These are phyloP conservation scores for Nebria ingens DNA, from an alignment of 1,140 invertebrate genomes.

Conservation along the genomic window DNA sequence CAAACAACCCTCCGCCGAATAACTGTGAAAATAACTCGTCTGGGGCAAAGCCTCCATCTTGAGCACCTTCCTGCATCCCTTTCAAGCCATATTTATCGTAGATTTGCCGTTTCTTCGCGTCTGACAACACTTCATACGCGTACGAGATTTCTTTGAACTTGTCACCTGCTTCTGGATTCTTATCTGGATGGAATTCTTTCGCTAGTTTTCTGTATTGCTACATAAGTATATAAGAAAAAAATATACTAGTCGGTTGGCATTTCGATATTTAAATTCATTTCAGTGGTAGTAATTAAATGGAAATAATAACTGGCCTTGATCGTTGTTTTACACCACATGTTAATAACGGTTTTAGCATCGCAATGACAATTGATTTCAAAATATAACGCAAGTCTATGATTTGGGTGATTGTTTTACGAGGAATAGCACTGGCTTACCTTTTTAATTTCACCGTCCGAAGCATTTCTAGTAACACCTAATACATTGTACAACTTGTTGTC, in stretches of 20 bases:
- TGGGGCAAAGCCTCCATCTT: conserved; percentile 41
- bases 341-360: neutral
- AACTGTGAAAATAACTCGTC: conserved; percentile 55
- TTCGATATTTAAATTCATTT: no score
- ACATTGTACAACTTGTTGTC: conserved; percentile 77
- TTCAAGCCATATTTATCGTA: conserved; percentile 73
- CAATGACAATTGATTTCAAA: neutral
- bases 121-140: conserved; percentile 75
- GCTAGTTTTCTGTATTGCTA: conserved; percentile 76
- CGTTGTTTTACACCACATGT: neutral
- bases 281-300: conserved; percentile 11
- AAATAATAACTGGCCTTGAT: neutral
- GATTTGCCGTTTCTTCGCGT: conserved; percentile 53
- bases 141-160: conserved; percentile 84
- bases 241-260: no score
- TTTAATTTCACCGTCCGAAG: conserved; percentile 74
- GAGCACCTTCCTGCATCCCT: conserved; percentile 62
- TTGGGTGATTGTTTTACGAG: neutral
- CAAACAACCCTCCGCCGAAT: conserved; percentile 51
- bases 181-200: conserved; percentile 82
- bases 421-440: conserved; percentile 63
- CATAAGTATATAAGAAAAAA: conserved; percentile 32
- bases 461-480: conserved; percentile 63
- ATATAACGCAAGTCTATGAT: neutral
- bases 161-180: conserved; percentile 72